Percentiles rank a stretch among this genome's conserved stretches.
Conservation (phyloP, 2,113 vertebrate genomes). For the Regulus satrapa region DNA sequence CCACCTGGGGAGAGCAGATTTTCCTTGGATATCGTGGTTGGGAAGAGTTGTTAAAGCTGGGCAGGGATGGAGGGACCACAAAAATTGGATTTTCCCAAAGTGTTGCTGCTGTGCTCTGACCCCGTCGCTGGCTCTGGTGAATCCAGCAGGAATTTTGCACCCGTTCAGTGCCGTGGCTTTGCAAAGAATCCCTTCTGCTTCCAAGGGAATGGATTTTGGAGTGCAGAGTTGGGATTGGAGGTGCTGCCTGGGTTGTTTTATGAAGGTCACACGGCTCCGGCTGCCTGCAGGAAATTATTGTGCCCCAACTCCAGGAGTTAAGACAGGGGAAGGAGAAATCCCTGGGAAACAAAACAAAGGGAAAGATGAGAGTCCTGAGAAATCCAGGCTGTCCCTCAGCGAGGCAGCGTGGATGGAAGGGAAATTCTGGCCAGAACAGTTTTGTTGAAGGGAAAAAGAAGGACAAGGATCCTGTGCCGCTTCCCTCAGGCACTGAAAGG, state of each 20-base stretch:
- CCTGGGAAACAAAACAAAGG: constrained; percentile 38
- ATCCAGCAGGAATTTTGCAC: background rate
- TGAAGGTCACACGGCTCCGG: background rate
- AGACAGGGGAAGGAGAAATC: background rate
- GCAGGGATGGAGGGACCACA: background rate
- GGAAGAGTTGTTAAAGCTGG: rapidly evolving
- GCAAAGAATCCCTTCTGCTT: background rate
- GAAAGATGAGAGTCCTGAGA: constrained; percentile 37
- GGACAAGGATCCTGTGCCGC: rapidly evolving
- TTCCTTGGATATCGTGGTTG: rapidly evolving
- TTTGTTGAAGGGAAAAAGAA: background rate
- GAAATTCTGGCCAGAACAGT: background rate
- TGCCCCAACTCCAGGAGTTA: background rate
- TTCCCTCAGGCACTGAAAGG: rapidly evolving
- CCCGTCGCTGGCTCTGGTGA: rapidly evolving
- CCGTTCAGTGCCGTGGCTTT: rapidly evolving
- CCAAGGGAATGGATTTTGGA: background rate
- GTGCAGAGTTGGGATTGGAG: rapidly evolving
- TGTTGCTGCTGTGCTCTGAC: background rate
- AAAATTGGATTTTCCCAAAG: background rate
- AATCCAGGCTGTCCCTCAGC: background rate
- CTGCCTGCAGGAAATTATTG: background rate
- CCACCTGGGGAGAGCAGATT: background rate
- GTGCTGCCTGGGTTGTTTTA: background rate
- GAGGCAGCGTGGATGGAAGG: background rate